These are phyloP conservation scores for Microcaecilia unicolor DNA, from an alignment of 2,797 vertebrate species.

Conservation along the genomic window DNA sequence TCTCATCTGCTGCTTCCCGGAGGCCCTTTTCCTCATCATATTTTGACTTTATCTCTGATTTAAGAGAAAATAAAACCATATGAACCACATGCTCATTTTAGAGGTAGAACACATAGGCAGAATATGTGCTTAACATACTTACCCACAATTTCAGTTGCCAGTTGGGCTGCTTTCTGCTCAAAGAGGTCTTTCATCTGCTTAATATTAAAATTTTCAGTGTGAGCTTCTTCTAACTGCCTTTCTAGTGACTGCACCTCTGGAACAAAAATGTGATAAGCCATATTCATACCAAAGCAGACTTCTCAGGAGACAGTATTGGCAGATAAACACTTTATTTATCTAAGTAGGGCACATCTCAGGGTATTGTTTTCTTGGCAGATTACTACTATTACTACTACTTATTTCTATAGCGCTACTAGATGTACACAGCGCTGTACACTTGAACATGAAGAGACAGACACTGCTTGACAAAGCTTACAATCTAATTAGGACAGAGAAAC, in stretches of 20 bases:
- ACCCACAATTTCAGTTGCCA: constrained; percentile 95
- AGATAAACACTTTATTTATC: too few relatives aligned
- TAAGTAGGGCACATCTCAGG: too few relatives aligned
- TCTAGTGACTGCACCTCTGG: constrained; percentile 63
- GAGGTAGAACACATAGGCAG: not conserved
- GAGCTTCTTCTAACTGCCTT: constrained; percentile 81
- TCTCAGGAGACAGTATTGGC: too few relatives aligned
- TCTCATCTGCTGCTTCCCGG: constrained; percentile 75
- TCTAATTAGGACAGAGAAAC: too few relatives aligned
- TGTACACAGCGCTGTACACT: too few relatives aligned
- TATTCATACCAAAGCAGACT: too few relatives aligned
- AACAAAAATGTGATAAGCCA: constrained; percentile 30
- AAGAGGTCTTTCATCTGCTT: constrained; percentile 98
- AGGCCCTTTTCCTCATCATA: constrained; percentile 90
- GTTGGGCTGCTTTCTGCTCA: constrained; percentile 95
- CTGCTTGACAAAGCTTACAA: too few relatives aligned
- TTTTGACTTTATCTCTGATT: constrained; percentile 83
- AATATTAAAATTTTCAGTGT: constrained; percentile 94
- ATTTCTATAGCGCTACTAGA: too few relatives aligned
- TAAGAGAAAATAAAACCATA: not conserved
- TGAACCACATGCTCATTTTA: not conserved
- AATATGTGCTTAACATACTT: constrained; percentile 36
- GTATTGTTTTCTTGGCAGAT: too few relatives aligned
- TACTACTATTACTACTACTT: too few relatives aligned
- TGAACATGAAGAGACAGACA: too few relatives aligned